A percentile compares a stretch with the other conserved stretches of the same genome.
phyloP scores from a whole-genome alignment of 1,140 invertebrate genomes.

The Caenorhabditis remanei region DNA sequence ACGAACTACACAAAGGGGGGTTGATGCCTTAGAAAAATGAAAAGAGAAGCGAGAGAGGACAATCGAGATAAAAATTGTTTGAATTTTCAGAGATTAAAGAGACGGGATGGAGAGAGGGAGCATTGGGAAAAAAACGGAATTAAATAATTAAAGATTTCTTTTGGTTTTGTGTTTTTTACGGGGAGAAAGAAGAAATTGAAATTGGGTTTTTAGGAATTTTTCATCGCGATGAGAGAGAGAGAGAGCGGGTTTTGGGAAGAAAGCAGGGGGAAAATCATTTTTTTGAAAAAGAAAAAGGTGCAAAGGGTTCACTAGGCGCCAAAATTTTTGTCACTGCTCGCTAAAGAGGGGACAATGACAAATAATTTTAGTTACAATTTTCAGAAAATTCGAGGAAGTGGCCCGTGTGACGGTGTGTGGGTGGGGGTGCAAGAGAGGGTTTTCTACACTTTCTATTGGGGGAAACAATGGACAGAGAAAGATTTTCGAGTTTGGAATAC shows the following conservation, averaged over 20 bases:
- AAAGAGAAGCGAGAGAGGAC: background rate
- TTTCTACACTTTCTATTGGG: constrained; percentile 26
- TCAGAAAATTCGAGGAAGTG: constrained; percentile 10
- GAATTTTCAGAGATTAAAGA: constrained; percentile 36
- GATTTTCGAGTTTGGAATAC: constrained; percentile 47
- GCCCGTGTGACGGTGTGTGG: constrained; percentile 22
- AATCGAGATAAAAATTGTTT: background rate
- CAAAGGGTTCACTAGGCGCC: constrained; percentile 26
- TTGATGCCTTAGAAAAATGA: background rate
- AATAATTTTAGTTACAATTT: constrained; percentile 29
- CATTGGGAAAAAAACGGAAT: background rate
- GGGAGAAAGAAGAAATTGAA: background rate
- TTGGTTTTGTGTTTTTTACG: background rate
- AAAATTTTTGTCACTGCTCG: constrained; percentile 23
- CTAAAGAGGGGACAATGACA: background rate
- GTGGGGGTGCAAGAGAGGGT: background rate
- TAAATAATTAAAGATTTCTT: constrained; percentile 19
- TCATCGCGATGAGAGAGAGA: constrained; percentile 34
- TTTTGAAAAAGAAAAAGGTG: background rate
- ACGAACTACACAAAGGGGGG: background rate
- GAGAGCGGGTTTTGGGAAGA: background rate
- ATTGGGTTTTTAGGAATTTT: constrained; percentile 9
- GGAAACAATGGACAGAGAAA: background rate
- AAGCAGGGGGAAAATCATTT: background rate
- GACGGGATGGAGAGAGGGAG: background rate